Base-by-base conservation (phyloP, 1,140 invertebrate species). In the Xylocopa sonorina region DNA sequence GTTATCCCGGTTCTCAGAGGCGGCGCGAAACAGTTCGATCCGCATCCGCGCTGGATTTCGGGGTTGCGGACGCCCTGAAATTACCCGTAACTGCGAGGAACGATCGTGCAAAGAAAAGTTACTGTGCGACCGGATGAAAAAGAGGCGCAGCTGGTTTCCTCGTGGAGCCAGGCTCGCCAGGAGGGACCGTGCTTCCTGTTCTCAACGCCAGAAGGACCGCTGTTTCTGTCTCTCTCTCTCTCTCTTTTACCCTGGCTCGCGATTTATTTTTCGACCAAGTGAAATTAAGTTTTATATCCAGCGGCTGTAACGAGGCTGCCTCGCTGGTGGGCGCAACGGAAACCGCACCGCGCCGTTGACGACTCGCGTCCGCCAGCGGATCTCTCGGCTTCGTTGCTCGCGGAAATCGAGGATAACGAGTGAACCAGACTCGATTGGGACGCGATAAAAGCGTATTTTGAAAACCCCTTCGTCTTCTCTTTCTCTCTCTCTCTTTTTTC, bases 241-340 rank as follows among this genome's bases (percentile, higher is more conserved):
- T 16, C 46, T 50, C 9, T 46, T 27, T 46, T 46, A 14, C 27
- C 34, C 14, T 24, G 38, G 9, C 3, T 57, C 34, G 64, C 38
- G 71, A 84, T 85, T 87, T 84, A 84, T 72, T 87, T 87, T 88
- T 89, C 88, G 83, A 66, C 83, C 72, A 85, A 88, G 76, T 51
- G 81, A 88, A 88, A 89, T 89, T 87, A 88, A 88, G 84, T 88
- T 88, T 89, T 88, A 89, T 80, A 80, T 86, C 79, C 82, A 73
- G 63, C 38, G 73, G 74, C 57, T 58, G 73, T 87, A 87, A 87
- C 82, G 77, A 87, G 78, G 57, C 58, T 78, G 73, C 74, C 78
- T 55, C 74, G 72, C 50, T 64, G 84, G 76, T 85, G 83, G 82
- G 69, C 84, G 69, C 68, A 62, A 41, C 48, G 32, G 67, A 86